These are phyloP conservation scores for Andrena praecox DNA, from an alignment of 2,888 invertebrate genomes.

Conservation along the genomic window DNA sequence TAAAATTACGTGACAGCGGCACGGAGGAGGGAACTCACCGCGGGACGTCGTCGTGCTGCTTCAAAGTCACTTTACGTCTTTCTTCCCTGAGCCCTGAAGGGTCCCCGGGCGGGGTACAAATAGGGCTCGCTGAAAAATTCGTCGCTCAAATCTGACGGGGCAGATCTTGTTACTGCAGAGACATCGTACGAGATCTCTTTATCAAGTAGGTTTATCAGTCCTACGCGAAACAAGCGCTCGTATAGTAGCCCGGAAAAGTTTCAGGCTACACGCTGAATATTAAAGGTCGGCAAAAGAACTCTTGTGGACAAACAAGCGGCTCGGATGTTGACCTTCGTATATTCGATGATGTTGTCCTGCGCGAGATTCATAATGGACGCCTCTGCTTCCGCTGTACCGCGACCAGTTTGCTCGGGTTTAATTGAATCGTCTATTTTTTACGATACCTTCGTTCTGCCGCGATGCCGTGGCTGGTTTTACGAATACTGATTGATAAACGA, in stretches of 20 bases:
- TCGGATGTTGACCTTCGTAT: neutral
- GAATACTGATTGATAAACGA: neutral
- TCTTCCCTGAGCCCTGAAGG: slow-evolving; percentile 19
- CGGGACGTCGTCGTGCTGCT: slow-evolving; percentile 49
- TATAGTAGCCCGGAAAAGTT: neutral
- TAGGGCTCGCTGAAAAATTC: neutral
- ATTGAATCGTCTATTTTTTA: slow-evolving; percentile 20
- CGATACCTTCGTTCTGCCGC: neutral
- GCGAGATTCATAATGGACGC: slow-evolving; percentile 7
- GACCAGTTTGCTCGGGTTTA: slow-evolving; percentile 7
- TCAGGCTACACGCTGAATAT: neutral
- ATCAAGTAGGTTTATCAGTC: neutral
- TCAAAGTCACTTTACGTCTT: slow-evolving; percentile 63
- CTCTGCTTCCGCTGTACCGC: neutral
- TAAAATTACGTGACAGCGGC: slow-evolving; percentile 73
- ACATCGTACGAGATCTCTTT: neutral
- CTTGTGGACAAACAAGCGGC: neutral
- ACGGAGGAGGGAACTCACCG: slow-evolving; percentile 20
- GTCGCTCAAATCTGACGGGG: neutral
- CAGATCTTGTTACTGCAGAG: neutral
- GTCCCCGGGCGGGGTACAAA: slow-evolving; percentile 3
- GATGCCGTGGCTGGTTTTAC: neutral
- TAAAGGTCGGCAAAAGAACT: neutral
- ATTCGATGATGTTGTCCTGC: neutral
- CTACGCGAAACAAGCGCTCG: neutral